These are phyloP conservation scores for Dunckerocampus dactyliophorus DNA, from an alignment of 2,113 vertebrate genomes.

Conservation along the genomic window DNA sequence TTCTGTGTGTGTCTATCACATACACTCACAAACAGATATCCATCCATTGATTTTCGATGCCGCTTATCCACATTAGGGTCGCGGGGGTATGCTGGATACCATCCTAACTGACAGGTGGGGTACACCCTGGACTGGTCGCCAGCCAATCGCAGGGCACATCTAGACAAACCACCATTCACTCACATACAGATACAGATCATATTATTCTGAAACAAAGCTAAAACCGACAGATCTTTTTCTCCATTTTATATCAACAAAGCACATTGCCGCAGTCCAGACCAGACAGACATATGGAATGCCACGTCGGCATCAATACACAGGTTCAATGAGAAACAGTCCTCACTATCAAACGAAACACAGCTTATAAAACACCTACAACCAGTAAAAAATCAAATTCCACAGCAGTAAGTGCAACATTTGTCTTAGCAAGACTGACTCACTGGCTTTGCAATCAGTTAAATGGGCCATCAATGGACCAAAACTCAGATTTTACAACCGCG, in stretches of 20 bases:
- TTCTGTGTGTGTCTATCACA: too few species aligned
- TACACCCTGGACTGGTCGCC: too few species aligned
- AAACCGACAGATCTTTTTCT: background rate
- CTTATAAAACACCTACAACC: background rate
- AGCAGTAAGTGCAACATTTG: background rate
- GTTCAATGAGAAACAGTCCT: background rate
- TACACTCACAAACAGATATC: too few species aligned
- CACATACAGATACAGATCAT: too few species aligned
- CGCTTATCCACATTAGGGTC: too few species aligned
- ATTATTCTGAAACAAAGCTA: background rate
- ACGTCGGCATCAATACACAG: background rate
- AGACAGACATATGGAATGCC: background rate
- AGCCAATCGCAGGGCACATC: too few species aligned
- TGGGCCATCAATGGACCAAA: background rate
- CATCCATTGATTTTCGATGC: too few species aligned
- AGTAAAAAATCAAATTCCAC: background rate
- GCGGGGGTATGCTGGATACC: too few species aligned
- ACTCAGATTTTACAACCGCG: background rate
- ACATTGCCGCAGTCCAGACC: background rate
- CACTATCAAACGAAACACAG: background rate
- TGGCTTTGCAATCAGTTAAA: background rate
- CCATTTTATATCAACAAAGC: background rate
- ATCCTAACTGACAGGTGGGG: too few species aligned
- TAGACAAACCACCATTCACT: too few species aligned
- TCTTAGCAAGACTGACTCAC: background rate